Base-by-base conservation (phyloP, 2,113 vertebrate species). In the Camelus dromedarius region DNA sequence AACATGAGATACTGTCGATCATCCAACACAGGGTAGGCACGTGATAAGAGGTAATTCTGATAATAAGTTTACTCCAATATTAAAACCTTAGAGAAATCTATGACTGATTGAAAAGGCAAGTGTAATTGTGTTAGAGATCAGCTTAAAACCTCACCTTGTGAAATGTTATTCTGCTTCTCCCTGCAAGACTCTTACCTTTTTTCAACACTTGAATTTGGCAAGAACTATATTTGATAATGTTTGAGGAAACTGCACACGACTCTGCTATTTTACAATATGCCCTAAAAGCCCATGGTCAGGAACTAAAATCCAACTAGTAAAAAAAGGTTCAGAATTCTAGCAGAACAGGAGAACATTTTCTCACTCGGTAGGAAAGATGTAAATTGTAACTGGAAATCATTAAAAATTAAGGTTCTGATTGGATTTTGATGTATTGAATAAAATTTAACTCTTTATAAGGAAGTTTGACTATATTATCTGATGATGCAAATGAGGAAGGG, bases 101-200 rank as follows among this genome's bases (percentile, higher is more conserved):
- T 69, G 50, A 62, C 56, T 50, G 35, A 56, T 66, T 79, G 86
- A 96, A 89, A 83, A 96, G 52, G 70, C 90, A 82, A 84, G 46
- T 66, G 56, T 96, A 1, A 52, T 81, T 79, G 72, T 93, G 62
- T 56, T 72, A 95, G 97, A 97, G 0, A 0, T 54, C 20, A 87
- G 84, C 69, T 95, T 97, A 73, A 92, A 95, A 95, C 32, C 66
- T 95, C 76, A 96, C 52, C 60, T 91, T 42, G 22, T 84, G 93
- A 89, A 97, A 97, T 92, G 69, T 95, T 93, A 94, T 94, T 98
- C 97, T 97, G 60, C 42, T 81, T 96, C 0, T 3, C 9, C 38
- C 50, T 96, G 70, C 50, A 95, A 92, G 58, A 62, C 46, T 87
- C 62, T 87, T 56, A 35, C n/a, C 58, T 88, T 91, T 92, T 75